Percentiles rank a stretch among this genome's conserved stretches.
phyloP scores from a whole-genome alignment of 2,797 vertebrate species.

The Danio aesculapii region DNA sequence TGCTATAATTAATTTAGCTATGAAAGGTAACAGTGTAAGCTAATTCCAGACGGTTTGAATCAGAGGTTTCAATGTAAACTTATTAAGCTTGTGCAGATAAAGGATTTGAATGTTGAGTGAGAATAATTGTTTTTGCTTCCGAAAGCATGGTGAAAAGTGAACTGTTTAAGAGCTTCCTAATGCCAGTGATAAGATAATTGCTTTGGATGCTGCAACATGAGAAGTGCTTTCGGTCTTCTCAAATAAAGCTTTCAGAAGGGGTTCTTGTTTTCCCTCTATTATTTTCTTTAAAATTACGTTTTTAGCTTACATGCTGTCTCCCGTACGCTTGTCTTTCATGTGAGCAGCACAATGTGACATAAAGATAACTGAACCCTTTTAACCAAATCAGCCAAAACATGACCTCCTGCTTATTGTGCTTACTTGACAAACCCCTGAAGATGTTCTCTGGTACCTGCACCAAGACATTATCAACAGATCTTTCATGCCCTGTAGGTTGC shows the following conservation, averaged over 20 bases:
- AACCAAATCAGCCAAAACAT: no score
- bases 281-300: not conserved
- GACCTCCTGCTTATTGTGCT: no score
- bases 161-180: constrained; percentile 36
- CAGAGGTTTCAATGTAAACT: constrained; percentile 33
- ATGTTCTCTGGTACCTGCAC: no score
- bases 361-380: no score
- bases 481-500: no score
- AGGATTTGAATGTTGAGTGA: constrained; percentile 34
- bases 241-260: constrained; percentile 47
- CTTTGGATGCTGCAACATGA: constrained; percentile 45
- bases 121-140: constrained; percentile 40
- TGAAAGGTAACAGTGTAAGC: constrained; percentile 54
- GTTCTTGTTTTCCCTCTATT: constrained; percentile 10
- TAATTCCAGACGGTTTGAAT: constrained; percentile 34
- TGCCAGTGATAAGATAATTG: constrained; percentile 39
- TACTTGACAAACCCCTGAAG: no score
- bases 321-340: not conserved
- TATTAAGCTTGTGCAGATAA: constrained; percentile 34
- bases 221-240: constrained; percentile 51
- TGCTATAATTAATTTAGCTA: constrained; percentile 58
- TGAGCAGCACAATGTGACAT: no score
- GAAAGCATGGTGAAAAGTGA: constrained; percentile 52
- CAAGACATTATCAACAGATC: no score
- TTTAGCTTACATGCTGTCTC: not conserved